phyloP scores from a whole-genome alignment of 2,797 vertebrate species.

The Ambastaia sidthimunki region DNA sequence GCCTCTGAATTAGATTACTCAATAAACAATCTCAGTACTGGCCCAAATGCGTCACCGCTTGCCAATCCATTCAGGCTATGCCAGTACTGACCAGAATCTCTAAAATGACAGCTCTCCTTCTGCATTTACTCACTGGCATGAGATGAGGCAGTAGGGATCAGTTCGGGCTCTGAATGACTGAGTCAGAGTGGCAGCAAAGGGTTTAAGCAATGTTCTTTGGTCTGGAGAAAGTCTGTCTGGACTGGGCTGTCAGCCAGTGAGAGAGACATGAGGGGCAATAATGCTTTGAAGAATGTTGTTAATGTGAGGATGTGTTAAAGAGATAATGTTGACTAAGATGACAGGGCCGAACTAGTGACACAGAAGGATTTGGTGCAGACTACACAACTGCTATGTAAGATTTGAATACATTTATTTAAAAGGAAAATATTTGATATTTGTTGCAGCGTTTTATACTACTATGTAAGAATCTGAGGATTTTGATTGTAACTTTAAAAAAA shows the following conservation, averaged over 20 bases:
- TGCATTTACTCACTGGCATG: not conserved
- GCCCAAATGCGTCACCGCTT: constrained; percentile 14
- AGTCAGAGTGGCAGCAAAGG: constrained; percentile 29
- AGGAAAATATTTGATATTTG: not conserved
- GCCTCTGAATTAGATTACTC: constrained; percentile 51
- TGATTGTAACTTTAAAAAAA: not conserved
- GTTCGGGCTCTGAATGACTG: constrained; percentile 17
- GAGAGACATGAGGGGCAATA: not conserved
- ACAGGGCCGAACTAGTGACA: not conserved
- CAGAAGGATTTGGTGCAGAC: constrained; percentile 10
- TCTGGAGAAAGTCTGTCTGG: constrained; percentile 7
- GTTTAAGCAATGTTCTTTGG: constrained; percentile 28
- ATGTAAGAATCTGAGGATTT: not conserved
- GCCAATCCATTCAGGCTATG: constrained; percentile 11
- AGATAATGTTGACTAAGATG: constrained; percentile 8
- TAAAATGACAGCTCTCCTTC: constrained; percentile 28
- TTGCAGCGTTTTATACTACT: too few relatives aligned
- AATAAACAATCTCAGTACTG: constrained; percentile 34
- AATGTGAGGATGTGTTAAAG: constrained; percentile 8
- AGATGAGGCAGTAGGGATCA: constrained; percentile 40
- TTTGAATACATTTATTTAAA: not conserved
- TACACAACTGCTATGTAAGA: not conserved
- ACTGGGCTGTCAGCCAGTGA: constrained; percentile 6
- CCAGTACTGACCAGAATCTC: constrained; percentile 49
- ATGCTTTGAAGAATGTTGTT: constrained; percentile 5